Conservation (phyloP, 2,797 vertebrate genomes). For the Eulemur albifrons region DNA sequence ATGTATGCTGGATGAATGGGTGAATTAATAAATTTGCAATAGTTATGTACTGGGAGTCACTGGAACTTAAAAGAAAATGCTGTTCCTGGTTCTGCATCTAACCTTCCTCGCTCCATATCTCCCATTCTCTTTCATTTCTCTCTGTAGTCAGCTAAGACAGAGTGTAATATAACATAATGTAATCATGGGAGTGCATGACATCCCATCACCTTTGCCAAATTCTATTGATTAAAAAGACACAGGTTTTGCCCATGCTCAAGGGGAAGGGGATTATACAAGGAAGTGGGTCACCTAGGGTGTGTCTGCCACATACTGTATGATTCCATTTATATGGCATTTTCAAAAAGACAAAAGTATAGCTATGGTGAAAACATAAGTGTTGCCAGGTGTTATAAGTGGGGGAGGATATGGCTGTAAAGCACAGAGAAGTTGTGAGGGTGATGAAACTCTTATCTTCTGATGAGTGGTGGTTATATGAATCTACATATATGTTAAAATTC, state of each 20-base stretch:
- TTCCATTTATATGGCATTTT: not conserved
- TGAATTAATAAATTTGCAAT: not conserved
- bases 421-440: not conserved
- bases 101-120: not conserved
- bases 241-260: not conserved
- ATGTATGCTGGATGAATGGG: not conserved
- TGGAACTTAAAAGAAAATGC: not conserved
- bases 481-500: not conserved
- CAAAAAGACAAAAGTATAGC: conserved; percentile 1
- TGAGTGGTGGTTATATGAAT: not conserved
- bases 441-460: not conserved
- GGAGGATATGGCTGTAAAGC: not conserved
- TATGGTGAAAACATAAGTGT: not conserved
- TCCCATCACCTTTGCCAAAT: not conserved
- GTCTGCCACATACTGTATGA: not conserved
- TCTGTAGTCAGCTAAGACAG: not conserved
- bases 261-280: not conserved
- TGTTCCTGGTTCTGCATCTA: not conserved
- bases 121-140: not conserved
- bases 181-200: not conserved
- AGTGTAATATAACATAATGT: not conserved
- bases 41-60: not conserved
- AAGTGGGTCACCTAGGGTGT: not conserved
- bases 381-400: not conserved
- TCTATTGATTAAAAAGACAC: not conserved